Base-by-base conservation (phyloP, 2,113 vertebrate species). In the Actenoides hombroni region DNA sequence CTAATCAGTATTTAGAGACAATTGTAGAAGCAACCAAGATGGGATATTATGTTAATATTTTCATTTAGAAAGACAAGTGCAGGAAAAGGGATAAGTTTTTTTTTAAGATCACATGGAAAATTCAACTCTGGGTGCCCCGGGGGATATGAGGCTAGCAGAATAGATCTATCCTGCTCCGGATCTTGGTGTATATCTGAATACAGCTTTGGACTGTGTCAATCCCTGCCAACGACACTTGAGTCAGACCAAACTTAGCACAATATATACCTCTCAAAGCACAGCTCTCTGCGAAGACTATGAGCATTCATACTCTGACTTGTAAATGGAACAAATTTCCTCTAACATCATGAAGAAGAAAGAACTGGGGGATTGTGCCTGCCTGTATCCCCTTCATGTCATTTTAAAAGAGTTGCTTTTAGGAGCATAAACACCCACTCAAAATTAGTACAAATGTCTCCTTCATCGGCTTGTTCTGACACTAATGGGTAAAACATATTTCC, bases 401-500 rank as follows among this genome's bases (percentile, higher is more conserved):
- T 89, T 96, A 94, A 89, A 77, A 91, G 80, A 88, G 65, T 86
- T 1, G 4, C 61, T 96, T 93, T 90, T 93, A 91, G 88, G 63
- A 96, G 78, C 87, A 85, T 95, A 92, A 97, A 95, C 94, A 94
- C 90, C 19, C 6, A 6, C 83, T 94, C 86, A 90, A 90, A 95
- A 93, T 92, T 93, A 95, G 92, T 68, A 90, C 80, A 93, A 95
- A 92, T 81, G 75, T 93, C 96, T 95, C 95, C 94, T 94, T 96
- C 95, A 65, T 91, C 5, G 4, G 53, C 33, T 89, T 86, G 42
- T 81, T 93, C 86, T 84, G 88, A 96, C 90, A 89, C 74, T 97
- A 92, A 97, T 96, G 96, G 65, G 48, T 93, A 96, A 96, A 96
- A 96, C 96, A 96, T 65, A 92, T 93, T 95, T 96, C 76, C 77